Percentiles rank a stretch among this genome's conserved stretches.
These are phyloP conservation scores for Parotocinclus haroldoi DNA, from an alignment of 2,797 vertebrate genomes.

Conservation along the genomic window DNA sequence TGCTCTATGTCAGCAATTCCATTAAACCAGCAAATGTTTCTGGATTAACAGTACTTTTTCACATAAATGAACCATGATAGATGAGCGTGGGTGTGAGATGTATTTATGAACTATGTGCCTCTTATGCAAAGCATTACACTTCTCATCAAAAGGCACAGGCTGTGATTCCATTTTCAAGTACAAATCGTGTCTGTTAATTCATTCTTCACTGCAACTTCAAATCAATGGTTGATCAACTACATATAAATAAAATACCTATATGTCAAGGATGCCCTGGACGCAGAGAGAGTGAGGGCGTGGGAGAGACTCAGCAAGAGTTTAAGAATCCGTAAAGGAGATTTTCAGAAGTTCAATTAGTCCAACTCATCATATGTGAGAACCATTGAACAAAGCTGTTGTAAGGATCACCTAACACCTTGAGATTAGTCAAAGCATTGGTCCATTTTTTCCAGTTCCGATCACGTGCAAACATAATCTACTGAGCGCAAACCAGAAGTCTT, in stretches of 20 bases:
- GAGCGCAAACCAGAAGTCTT: too few relatives aligned
- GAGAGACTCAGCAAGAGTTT: too few relatives aligned
- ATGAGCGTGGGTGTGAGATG: constrained; percentile 4
- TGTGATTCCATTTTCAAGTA: constrained; percentile 27
- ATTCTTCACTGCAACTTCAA: constrained; percentile 27
- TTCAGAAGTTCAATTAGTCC: too few relatives aligned
- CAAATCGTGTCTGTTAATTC: constrained; percentile 28
- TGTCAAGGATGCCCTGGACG: constrained; percentile 10
- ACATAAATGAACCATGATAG: constrained; percentile 1
- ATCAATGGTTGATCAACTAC: constrained; percentile 27
- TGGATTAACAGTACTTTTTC: neutral
- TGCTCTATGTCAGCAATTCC: too few relatives aligned
- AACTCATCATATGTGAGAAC: too few relatives aligned
- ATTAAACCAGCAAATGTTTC: neutral
- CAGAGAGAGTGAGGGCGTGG: too few relatives aligned
- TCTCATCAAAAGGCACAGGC: constrained; percentile 11
- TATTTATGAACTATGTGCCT: constrained; percentile 17
- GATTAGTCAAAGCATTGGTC: too few relatives aligned
- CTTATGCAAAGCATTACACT: constrained; percentile 13
- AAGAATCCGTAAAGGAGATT: too few relatives aligned
- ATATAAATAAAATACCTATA: constrained; percentile 32
- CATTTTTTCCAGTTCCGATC: too few relatives aligned
- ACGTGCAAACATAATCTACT: too few relatives aligned
- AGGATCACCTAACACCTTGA: too few relatives aligned
- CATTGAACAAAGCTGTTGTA: too few relatives aligned